phyloP scores from a whole-genome alignment of 2,888 invertebrate species.

The Melanostoma scalare region DNA sequence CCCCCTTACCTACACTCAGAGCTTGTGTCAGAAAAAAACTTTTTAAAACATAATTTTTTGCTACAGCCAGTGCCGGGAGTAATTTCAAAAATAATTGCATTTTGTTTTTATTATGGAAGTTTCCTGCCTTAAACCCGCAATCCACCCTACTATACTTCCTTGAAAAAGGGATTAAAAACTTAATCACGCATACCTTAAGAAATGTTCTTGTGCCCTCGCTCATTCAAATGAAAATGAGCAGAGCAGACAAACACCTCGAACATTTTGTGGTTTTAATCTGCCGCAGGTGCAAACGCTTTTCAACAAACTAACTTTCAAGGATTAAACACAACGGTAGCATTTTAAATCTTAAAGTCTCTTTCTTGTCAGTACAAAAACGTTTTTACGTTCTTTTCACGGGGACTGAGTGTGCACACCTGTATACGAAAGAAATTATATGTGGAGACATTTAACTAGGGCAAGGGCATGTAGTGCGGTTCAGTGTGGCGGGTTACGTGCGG shows the following conservation, averaged over 20 bases:
- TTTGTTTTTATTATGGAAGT: slow-evolving; percentile 49
- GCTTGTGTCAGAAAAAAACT: neutral
- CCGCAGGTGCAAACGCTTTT: slow-evolving; percentile 50
- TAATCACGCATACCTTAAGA: slow-evolving; percentile 52
- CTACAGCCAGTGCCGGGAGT: slow-evolving; percentile 32
- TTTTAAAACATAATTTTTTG: neutral
- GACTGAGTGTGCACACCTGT: no score
- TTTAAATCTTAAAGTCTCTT: slow-evolving; percentile 4
- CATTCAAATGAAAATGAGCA: slow-evolving; percentile 12
- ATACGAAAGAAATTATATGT: no score
- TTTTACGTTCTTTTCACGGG: no score
- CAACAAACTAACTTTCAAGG: slow-evolving; percentile 5
- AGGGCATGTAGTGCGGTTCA: no score
- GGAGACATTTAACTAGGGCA: no score
- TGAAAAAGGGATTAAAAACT: slow-evolving; percentile 52
- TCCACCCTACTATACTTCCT: neutral
- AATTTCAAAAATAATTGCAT: slow-evolving; percentile 61
- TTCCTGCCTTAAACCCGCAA: neutral
- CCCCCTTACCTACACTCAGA: neutral
- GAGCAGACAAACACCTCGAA: slow-evolving; percentile 13
- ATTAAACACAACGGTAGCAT: slow-evolving; percentile 26
- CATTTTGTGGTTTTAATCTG: slow-evolving; percentile 35
- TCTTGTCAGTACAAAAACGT: no score
- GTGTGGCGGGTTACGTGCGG: no score
- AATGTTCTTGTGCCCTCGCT: slow-evolving; percentile 6